Conservation (phyloP, 2,797 vertebrate species). For the Sebastiscus albofasciatus region DNA sequence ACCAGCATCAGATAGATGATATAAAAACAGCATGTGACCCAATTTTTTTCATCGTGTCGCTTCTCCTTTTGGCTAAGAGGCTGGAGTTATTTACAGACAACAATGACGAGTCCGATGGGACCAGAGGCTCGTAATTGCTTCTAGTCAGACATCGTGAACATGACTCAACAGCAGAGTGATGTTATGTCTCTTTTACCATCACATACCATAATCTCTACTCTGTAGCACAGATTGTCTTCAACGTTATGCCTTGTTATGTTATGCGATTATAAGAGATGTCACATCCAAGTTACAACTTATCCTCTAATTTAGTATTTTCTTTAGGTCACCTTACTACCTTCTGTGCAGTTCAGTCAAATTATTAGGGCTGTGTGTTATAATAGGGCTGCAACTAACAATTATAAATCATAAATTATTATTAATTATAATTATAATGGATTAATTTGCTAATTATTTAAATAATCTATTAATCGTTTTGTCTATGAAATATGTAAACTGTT, state of each 20-base stretch:
- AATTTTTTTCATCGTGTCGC: constrained; percentile 14
- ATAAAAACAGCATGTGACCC: constrained; percentile 40
- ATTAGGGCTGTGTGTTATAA: neutral
- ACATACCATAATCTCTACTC: constrained; percentile 16
- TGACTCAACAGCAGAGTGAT: constrained; percentile 30
- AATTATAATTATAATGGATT: neutral
- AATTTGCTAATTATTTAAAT: neutral
- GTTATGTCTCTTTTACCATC: constrained; percentile 1
- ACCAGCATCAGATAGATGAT: constrained; percentile 41
- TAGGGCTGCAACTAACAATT: neutral
- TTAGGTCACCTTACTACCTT: neutral
- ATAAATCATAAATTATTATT: too few species aligned
- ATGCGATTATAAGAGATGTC: neutral
- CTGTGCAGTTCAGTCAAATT: neutral
- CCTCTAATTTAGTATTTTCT: neutral
- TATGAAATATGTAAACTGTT: neutral
- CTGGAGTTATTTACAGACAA: constrained; percentile 57
- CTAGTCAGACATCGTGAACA: constrained; percentile 32
- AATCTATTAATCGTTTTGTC: too few species aligned
- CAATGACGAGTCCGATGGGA: constrained; percentile 45
- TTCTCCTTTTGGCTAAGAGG: constrained; percentile 47
- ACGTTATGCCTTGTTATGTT: neutral
- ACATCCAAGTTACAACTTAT: neutral
- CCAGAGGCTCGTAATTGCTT: constrained; percentile 38
- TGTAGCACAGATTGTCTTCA: neutral